A percentile compares a stretch with the other conserved stretches of the same genome.
These are phyloP conservation scores for Bagarius yarrelli DNA, from an alignment of 2,113 vertebrate genomes.

Conservation along the genomic window DNA sequence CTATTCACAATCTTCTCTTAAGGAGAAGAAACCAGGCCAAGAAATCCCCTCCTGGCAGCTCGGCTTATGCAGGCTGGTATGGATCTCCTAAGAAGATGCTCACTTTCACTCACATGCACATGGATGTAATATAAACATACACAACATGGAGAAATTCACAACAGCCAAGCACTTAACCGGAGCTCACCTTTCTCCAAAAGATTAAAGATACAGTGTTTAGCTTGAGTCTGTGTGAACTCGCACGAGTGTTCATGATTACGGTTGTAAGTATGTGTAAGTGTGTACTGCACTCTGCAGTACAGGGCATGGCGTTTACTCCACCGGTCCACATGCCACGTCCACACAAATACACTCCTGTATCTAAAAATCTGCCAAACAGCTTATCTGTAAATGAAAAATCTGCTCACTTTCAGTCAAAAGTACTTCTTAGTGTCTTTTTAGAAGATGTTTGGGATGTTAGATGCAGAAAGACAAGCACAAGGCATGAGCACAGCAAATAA, in stretches of 20 bases:
- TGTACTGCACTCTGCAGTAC: not conserved
- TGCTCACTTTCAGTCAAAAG: conserved; percentile 30
- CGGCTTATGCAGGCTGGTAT: conserved; percentile 27
- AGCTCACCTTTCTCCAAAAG: conserved; percentile 7
- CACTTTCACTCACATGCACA: conserved; percentile 23
- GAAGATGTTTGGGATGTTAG: not conserved
- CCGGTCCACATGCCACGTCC: not conserved
- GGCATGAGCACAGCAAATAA: conserved; percentile 27
- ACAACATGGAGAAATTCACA: conserved; percentile 22
- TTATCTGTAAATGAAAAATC: conserved; percentile 36
- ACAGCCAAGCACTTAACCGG: conserved; percentile 19
- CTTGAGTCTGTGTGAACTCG: conserved; percentile 6
- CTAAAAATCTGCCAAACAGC: conserved; percentile 47
- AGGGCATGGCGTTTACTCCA: not conserved
- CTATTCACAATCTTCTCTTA: conserved; percentile 6
- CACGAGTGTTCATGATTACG: not conserved
- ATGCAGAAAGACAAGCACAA: conserved; percentile 42
- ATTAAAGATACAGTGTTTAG: conserved; percentile 46
- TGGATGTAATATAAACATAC: conserved; percentile 2
- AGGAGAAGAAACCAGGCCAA: conserved; percentile 58
- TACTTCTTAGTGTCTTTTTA: conserved; percentile 39
- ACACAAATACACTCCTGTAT: conserved; percentile 42
- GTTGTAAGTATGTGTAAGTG: not conserved
- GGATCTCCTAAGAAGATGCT: conserved; percentile 28
- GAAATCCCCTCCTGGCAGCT: conserved; percentile 65